Conservation (phyloP, 2,888 invertebrate genomes). For the Eristalis arbustorum region DNA sequence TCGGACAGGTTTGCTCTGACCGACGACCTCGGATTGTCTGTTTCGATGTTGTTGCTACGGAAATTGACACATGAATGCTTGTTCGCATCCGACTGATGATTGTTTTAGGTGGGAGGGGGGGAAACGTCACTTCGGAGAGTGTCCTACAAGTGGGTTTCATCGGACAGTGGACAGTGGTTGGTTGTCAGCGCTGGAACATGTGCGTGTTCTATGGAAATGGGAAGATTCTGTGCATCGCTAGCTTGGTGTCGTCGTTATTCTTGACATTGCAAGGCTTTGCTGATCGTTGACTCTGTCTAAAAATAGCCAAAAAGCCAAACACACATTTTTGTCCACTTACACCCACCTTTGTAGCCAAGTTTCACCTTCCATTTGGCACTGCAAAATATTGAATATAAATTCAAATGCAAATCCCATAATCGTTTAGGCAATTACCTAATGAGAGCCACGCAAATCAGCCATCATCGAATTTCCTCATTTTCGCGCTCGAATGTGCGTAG, state of each 20-base stretch:
- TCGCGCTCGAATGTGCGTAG: not conserved
- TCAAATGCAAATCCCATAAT: not conserved
- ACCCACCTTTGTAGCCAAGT: too few relatives aligned
- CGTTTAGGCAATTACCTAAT: not conserved
- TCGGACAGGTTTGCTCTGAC: not conserved
- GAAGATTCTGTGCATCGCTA: too few relatives aligned
- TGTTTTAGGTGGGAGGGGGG: not conserved
- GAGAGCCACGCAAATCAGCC: not conserved
- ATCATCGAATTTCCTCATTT: not conserved
- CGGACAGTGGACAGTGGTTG: not conserved
- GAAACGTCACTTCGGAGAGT: not conserved
- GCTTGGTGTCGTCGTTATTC: too few relatives aligned
- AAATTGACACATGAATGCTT: not conserved
- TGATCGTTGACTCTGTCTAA: too few relatives aligned
- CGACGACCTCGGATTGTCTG: not conserved
- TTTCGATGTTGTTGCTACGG: not conserved
- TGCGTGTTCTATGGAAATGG: too few relatives aligned
- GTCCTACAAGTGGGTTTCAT: not conserved
- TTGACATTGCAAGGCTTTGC: too few relatives aligned
- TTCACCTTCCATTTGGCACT: not conserved
- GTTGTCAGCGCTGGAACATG: not conserved
- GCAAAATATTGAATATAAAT: not conserved
- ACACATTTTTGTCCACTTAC: too few relatives aligned
- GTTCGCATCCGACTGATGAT: not conserved
- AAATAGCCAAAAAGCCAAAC: too few relatives aligned